phyloP scores from a whole-genome alignment of 2,113 vertebrate genomes.

The Aphyosemion australe region DNA sequence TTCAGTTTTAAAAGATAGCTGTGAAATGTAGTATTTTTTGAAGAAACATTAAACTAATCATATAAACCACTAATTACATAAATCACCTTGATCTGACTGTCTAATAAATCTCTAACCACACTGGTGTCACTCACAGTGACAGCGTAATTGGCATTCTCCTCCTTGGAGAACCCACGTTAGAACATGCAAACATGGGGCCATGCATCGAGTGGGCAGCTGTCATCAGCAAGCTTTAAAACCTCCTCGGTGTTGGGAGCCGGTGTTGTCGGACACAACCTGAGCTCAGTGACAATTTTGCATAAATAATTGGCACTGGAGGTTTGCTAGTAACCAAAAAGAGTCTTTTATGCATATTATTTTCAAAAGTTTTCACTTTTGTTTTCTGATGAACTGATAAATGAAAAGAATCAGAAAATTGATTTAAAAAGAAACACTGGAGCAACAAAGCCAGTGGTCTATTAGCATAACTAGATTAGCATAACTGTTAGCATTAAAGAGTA shows the following conservation, averaged over 20 bases:
- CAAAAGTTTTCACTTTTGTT: neutral
- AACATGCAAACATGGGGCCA: conserved; percentile 24
- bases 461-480: neutral
- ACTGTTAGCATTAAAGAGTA: neutral
- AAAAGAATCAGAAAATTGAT: neutral
- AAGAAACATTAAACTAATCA: conserved; percentile 4
- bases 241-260: conserved; percentile 20
- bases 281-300: neutral
- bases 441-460: too few species aligned
- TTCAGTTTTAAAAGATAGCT: too few species aligned
- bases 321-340: neutral
- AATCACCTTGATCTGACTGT: neutral
- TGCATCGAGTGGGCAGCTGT: conserved; percentile 43
- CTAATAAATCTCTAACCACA: conserved; percentile 7
- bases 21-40: too few species aligned
- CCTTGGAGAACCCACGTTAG: conserved; percentile 19
- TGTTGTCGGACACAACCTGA: conserved; percentile 27
- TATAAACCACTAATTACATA: conserved; percentile 3
- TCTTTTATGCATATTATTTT: neutral
- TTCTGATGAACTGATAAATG: neutral
- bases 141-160: conserved; percentile 15
- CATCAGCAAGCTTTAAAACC: conserved; percentile 25
- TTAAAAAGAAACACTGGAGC: too few species aligned
- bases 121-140: conserved; percentile 23
- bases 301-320: neutral